phyloP scores from a whole-genome alignment of 1,140 invertebrate genomes.

The Pseudachorutes palmiensis region DNA sequence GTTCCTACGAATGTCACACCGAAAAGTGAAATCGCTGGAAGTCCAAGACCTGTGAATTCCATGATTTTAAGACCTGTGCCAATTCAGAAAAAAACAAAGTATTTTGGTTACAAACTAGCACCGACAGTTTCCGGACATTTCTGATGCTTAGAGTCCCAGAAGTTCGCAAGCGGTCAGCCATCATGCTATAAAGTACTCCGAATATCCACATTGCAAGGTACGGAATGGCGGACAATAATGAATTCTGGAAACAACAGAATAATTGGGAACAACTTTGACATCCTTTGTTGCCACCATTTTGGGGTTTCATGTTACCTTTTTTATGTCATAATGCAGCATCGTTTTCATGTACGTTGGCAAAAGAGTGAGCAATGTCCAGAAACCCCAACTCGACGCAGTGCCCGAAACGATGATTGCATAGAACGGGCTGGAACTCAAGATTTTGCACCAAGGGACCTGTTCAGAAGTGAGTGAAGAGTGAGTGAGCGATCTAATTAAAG shows the following conservation, averaged over 20 bases:
- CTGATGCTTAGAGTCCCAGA: conserved; percentile 58
- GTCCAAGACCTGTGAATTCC: conserved; percentile 51
- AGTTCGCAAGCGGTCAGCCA: conserved; percentile 53
- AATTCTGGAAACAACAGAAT: conserved; percentile 46
- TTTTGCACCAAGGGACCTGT: conserved; percentile 59
- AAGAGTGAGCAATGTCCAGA: conserved; percentile 86
- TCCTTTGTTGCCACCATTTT: not conserved
- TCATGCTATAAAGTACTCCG: conserved; percentile 58
- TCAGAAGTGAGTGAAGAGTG: too few species aligned
- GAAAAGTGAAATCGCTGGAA: conserved; percentile 5
- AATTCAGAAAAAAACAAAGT: too few species aligned
- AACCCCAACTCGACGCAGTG: conserved; percentile 53
- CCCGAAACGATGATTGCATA: conserved; percentile 62
- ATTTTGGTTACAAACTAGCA: conserved; percentile 41
- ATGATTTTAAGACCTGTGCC: conserved; percentile 52
- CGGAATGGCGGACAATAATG: conserved; percentile 58
- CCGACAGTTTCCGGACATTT: conserved; percentile 59
- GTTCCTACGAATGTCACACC: conserved; percentile 15
- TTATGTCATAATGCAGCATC: conserved; percentile 78
- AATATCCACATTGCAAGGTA: conserved; percentile 68
- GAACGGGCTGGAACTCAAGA: conserved; percentile 63
- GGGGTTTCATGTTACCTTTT: conserved; percentile 51
- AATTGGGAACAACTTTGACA: not conserved
- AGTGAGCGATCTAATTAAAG: not conserved
- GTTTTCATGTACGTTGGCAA: conserved; percentile 84